phyloP scores from a whole-genome alignment of 2,113 vertebrate species.

The Epinephelus fuscoguttatus region DNA sequence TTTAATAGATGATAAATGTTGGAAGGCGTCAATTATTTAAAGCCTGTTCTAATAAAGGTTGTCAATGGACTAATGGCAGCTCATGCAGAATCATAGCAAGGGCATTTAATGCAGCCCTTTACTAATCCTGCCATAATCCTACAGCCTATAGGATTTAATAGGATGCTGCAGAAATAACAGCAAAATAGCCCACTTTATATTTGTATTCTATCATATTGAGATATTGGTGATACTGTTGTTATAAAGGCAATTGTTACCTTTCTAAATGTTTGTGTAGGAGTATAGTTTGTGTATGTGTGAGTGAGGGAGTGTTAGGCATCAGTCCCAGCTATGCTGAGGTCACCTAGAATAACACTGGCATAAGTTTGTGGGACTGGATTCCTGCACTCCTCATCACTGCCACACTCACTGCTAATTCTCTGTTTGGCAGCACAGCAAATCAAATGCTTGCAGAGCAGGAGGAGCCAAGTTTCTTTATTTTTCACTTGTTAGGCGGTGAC shows the following conservation, averaged over 20 bases:
- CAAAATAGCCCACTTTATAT: not conserved
- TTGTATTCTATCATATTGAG: not conserved
- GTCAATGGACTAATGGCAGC: not conserved
- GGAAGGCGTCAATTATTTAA: not conserved
- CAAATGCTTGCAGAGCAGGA: constrained; percentile 16
- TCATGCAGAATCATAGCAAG: not conserved
- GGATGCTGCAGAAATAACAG: not conserved
- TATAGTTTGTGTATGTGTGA: not conserved
- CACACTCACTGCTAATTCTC: constrained; percentile 8
- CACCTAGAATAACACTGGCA: constrained; percentile 46
- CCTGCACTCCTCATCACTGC: constrained; percentile 5
- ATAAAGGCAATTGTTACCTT: not conserved
- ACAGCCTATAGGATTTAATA: not conserved
- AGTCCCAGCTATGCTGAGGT: constrained; percentile 24
- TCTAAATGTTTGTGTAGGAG: not conserved
- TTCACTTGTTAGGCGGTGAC: not conserved
- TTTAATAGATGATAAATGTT: not conserved
- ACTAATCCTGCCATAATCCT: not conserved
- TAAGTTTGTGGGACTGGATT: constrained; percentile 26
- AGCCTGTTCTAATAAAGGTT: not conserved
- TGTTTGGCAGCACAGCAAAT: constrained; percentile 45
- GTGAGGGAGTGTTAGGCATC: not conserved
- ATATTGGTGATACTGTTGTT: not conserved
- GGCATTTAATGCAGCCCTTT: not conserved
- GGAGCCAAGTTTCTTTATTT: not conserved